Evolutionary conservation across 2,113 vertebrate species (phyloP), one percentile per base, ranked within the genome.

Genomic region (Cryptotis parvus): DNA sequence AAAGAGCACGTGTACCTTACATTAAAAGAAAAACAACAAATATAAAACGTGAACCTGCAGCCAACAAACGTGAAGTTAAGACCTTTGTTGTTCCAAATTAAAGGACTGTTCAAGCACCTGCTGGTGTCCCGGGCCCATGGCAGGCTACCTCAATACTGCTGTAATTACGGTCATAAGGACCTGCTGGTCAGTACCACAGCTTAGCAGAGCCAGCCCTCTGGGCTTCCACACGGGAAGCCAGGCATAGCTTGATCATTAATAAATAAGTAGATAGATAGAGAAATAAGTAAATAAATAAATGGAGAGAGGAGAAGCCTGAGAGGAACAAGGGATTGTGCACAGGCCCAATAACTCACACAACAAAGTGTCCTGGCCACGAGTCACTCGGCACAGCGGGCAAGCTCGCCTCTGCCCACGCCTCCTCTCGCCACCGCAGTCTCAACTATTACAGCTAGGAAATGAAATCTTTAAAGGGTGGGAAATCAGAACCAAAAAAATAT

Each of bases 121-220:
- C 31, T 75, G 76, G 89, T 55, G 89, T 95, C 89, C 87, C 84
- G n/a, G 58, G 76, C 43, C 79, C 91, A 82, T 11, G 83, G 27
- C 72, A 43, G 0, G 55, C 81, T 85, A 76, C 70, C 70, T 92
- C 91, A 92, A 89, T 76, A 63, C 88, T 66, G 78, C 89, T 91
- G 80, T 91, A 94, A 94, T 94, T 94, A 94, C 8, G 92, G 90
- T 91, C 92, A 69, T 84, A 91, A 95, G 92, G 95, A 72, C 66
- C 90, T 87, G 91, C 83, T 58, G 22, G 37, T 91, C 95, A 89
- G 85, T 83, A 84, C 27, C 63, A 78, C 74, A 89, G 86, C 76
- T 68, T 91, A 82, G 83, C 83, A 58, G 65, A 93, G 41, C 86
- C 41, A 72, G 77, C 80, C 86, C 66, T 84, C 69, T 92, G 58